Evolutionary conservation across 53 echinoderm and acorn worm genomes (phyloP).

Genomic region (Hippasteria phrygiana): DNA sequence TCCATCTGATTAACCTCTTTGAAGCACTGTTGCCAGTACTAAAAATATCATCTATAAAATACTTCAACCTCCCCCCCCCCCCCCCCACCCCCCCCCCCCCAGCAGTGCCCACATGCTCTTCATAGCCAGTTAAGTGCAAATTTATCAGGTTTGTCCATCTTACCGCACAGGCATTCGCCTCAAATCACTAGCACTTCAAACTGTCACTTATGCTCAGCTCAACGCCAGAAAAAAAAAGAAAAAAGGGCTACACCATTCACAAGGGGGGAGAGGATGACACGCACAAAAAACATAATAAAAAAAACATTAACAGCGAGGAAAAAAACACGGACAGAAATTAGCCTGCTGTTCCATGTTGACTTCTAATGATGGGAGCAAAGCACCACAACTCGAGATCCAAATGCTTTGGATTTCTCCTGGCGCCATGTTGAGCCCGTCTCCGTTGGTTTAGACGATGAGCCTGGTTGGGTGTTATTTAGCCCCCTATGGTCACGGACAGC

Average conservation of each 20-base stretch:
- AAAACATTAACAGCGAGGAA: background rate
- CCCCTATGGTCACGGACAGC: background rate
- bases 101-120: conserved; percentile 26
- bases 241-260: background rate
- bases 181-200: conserved; percentile 37
- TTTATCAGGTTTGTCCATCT: conserved; percentile 58
- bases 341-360: conserved; percentile 31
- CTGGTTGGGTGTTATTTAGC: background rate
- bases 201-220: conserved; percentile 34
- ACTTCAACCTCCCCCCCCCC: background rate
- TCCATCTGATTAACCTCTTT: no score
- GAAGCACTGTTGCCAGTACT: no score
- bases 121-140: conserved; percentile 52
- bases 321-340: background rate
- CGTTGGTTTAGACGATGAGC: background rate
- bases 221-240: background rate
- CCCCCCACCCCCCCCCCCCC: no score
- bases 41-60: conserved; percentile 26
- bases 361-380: background rate
- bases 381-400: background rate
- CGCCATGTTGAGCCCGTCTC: conserved; percentile 43
- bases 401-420: conserved; percentile 24
- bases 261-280: background rate
- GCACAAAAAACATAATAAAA: background rate
- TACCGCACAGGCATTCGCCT: conserved; percentile 47